Evolutionary conservation across 2,888 invertebrate species (phyloP).

Genomic region (Luperina nickerlii): DNA sequence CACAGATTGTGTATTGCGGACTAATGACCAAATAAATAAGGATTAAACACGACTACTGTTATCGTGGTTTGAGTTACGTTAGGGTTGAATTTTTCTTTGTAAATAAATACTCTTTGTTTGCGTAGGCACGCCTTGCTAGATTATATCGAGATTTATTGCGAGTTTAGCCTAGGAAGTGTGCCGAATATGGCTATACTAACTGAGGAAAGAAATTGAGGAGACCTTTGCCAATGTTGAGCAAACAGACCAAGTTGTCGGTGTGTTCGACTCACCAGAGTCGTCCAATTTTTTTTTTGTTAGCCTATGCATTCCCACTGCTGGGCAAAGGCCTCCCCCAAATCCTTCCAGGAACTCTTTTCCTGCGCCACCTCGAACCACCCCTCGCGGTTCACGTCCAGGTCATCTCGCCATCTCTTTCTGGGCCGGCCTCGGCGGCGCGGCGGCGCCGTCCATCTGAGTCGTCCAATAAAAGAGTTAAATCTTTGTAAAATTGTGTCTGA

Average conservation of each 20-base stretch:
- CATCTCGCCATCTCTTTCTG: no score
- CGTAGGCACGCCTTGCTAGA: background rate
- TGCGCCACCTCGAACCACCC: no score
- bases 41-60: constrained; percentile 12
- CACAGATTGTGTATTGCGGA: constrained; percentile 29
- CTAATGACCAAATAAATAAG: constrained; percentile 35
- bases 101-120: background rate
- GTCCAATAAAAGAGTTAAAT: no score
- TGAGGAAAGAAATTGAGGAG: background rate
- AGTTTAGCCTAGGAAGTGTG: background rate
- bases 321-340: no score
- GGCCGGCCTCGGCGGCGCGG: no score
- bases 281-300: background rate
- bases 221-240: background rate
- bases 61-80: background rate
- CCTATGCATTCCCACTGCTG: no score
- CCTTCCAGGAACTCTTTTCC: no score
- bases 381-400: no score
- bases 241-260: background rate
- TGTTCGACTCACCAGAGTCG: background rate
- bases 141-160: background rate
- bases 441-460: no score
- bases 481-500: no score
- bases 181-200: background rate
- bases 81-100: background rate